Evolutionary conservation across 1,140 invertebrate genomes (phyloP).

Genomic region (Lordiphosa stackelbergi): DNA sequence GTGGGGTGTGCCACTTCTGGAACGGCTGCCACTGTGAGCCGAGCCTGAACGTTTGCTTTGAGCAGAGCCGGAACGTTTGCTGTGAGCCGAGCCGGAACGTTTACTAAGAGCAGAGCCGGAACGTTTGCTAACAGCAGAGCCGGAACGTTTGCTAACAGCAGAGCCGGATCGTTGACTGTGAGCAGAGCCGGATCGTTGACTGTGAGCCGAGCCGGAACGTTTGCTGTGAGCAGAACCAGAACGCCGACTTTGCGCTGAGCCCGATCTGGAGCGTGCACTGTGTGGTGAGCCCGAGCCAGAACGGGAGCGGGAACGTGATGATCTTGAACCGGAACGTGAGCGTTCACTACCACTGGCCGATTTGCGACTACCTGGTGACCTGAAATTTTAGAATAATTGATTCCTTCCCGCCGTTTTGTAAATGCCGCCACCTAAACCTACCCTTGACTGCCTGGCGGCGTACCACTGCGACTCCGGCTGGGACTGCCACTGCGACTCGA

Average conservation of each 20-base stretch:
- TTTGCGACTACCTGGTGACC: conserved; percentile 65
- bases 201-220: conserved; percentile 17
- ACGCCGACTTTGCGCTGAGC: conserved; percentile 22
- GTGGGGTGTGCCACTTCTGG: conserved; percentile 19
- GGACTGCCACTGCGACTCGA: conserved; percentile 77
- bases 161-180: conserved; percentile 17
- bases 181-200: conserved; percentile 24
- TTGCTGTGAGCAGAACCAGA: conserved; percentile 19
- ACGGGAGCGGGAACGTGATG: conserved; percentile 30
- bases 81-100: conserved; percentile 23
- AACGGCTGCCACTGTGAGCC: conserved; percentile 19
- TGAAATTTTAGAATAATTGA: conserved; percentile 10
- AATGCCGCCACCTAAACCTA: conserved; percentile 44
- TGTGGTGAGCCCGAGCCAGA: conserved; percentile 25
- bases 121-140: conserved; percentile 17
- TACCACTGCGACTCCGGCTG: conserved; percentile 77
- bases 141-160: conserved; percentile 13
- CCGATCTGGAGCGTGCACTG: conserved; percentile 41
- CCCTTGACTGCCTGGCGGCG: conserved; percentile 70
- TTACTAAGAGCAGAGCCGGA: conserved; percentile 16
- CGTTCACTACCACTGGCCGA: conserved; percentile 56
- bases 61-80: conserved; percentile 22
- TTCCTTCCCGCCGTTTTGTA: conserved; percentile 8
- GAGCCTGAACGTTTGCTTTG: conserved; percentile 33
- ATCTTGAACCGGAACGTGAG: conserved; percentile 42